phyloP scores from a whole-genome alignment of 2,888 invertebrate genomes.

The Homarus gammarus region DNA sequence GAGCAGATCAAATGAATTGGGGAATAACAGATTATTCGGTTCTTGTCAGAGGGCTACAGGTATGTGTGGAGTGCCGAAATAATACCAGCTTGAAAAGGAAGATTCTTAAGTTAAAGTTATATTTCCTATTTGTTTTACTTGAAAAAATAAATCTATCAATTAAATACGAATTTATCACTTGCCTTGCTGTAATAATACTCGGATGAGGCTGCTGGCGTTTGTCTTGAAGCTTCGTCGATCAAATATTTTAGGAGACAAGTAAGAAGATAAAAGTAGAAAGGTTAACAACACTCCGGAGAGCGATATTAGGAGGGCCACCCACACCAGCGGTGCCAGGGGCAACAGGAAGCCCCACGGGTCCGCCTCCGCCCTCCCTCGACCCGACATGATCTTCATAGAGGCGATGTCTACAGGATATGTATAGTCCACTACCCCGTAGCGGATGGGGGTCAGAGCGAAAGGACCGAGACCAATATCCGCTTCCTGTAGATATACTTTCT shows the following conservation, averaged over 20 bases:
- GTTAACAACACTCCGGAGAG: neutral
- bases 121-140: too few relatives aligned
- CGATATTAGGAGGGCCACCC: conserved; percentile 16
- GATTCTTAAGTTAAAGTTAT: too few relatives aligned
- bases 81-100: too few relatives aligned
- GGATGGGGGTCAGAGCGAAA: conserved; percentile 12
- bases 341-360: conserved; percentile 48
- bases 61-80: neutral
- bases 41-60: neutral
- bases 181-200: neutral
- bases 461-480: conserved; percentile 46
- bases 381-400: neutral
- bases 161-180: neutral
- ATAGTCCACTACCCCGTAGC: conserved; percentile 33
- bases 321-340: conserved; percentile 36
- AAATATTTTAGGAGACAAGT: neutral
- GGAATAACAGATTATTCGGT: neutral
- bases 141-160: too few relatives aligned
- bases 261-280: neutral
- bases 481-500: conserved; percentile 19
- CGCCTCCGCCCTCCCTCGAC: conserved; percentile 11
- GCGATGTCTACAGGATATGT: conserved; percentile 11
- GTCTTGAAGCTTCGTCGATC: neutral
- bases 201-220: neutral
- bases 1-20: neutral